These are phyloP conservation scores for Phrynocephalus forsythii DNA, from an alignment of 2,797 vertebrate species.

Conservation along the genomic window DNA sequence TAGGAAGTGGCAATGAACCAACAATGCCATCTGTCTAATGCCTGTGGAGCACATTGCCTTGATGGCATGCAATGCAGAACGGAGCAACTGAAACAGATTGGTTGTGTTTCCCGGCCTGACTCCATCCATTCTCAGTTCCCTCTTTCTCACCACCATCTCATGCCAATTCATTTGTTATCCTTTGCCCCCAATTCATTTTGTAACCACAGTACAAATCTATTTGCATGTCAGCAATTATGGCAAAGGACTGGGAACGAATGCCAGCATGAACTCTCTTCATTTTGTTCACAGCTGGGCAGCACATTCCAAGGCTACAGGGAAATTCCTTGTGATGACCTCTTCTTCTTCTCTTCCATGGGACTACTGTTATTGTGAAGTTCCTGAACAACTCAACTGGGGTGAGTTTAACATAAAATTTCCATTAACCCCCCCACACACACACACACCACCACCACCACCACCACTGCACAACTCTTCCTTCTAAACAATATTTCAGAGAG, in stretches of 20 bases:
- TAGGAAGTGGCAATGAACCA: fast-evolving
- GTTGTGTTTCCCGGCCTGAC: background rate
- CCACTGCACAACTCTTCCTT: background rate
- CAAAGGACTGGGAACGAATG: background rate
- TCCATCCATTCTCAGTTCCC: background rate
- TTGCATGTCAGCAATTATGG: background rate
- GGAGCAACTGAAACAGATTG: background rate
- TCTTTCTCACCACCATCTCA: background rate
- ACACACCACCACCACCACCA: background rate
- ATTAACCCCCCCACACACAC: background rate
- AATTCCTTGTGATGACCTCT: constrained; percentile 9
- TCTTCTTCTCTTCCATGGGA: background rate
- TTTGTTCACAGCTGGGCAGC: constrained; percentile 8
- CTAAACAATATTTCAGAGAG: background rate
- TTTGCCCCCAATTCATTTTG: constrained; percentile 17
- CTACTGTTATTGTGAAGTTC: constrained; percentile 5
- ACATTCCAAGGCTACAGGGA: constrained; percentile 24
- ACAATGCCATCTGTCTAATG: background rate
- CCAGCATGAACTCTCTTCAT: background rate
- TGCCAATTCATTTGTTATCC: background rate
- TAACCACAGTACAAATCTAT: background rate
- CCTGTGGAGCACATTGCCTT: background rate
- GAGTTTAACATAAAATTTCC: background rate
- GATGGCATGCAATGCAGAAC: background rate
- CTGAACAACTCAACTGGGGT: constrained; percentile 7